A percentile compares a stretch with the other conserved stretches of the same genome.
Evolutionary conservation across 2,113 vertebrate species (phyloP).

Genomic region (Neolamprologus devosi): DNA sequence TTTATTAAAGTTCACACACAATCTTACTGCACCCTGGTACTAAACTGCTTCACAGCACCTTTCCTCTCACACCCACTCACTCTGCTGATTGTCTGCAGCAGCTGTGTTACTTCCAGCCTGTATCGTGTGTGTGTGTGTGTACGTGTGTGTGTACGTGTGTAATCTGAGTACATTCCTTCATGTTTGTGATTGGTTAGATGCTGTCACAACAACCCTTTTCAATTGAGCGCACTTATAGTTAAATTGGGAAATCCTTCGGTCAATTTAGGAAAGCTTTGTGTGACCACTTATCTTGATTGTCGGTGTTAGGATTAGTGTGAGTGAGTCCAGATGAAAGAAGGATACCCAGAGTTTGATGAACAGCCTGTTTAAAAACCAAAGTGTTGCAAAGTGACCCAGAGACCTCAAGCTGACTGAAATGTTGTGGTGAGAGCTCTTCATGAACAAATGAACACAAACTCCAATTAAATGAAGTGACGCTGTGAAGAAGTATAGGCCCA

Average conservation of each 20-base stretch:
- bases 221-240: neutral
- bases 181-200: neutral
- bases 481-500: neutral
- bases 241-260: neutral
- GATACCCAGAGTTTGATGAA: neutral
- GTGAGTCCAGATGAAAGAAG: neutral
- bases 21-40: fast-evolving
- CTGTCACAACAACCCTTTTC: neutral
- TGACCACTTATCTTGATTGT: neutral
- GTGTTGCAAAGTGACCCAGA: neutral
- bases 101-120: neutral
- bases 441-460: neutral
- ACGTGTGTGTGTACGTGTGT: fast-evolving
- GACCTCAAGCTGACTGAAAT: neutral
- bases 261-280: neutral
- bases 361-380: neutral
- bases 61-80: neutral
- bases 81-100: neutral
- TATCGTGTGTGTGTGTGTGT: neutral
- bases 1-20: fast-evolving
- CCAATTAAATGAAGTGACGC: neutral
- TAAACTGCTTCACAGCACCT: neutral
- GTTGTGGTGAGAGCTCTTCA: neutral
- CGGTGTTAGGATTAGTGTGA: neutral
- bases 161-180: neutral